A percentile compares a stretch with the other conserved stretches of the same genome.
Evolutionary conservation across 2,113 vertebrate species (phyloP).

Genomic region (Trinectes maculatus): DNA sequence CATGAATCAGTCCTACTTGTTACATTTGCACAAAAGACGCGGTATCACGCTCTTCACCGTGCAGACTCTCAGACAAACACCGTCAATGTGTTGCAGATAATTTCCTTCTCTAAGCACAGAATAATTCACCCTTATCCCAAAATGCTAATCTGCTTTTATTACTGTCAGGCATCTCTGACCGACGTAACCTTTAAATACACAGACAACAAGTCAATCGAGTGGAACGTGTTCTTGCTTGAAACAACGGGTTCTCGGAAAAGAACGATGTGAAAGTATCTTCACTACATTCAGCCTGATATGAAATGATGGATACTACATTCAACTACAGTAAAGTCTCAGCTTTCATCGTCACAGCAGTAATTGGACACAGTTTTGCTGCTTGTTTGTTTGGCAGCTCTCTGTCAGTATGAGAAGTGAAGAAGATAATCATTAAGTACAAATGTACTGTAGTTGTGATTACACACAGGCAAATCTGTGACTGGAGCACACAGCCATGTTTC

Average conservation of each 20-base stretch:
- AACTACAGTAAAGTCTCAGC: no score
- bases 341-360: no score
- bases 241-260: no score
- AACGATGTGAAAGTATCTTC: no score
- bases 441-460: no score
- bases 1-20: slow-evolving; percentile 43
- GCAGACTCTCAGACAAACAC: neutral
- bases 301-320: no score
- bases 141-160: neutral
- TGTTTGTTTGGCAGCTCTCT: neutral
- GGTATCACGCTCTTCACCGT: neutral
- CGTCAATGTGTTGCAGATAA: slow-evolving; percentile 14
- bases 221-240: no score
- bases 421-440: neutral
- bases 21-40: slow-evolving; percentile 24
- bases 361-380: no score
- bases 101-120: slow-evolving; percentile 12
- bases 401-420: neutral
- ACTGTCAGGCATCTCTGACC: slow-evolving; percentile 8
- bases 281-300: no score
- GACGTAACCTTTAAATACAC: neutral
- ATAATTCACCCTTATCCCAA: neutral
- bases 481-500: neutral
- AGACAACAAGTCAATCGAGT: neutral
- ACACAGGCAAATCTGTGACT: no score